Evolutionary conservation across 1,140 invertebrate species (phyloP).

Genomic region (Micrasema longulum): DNA sequence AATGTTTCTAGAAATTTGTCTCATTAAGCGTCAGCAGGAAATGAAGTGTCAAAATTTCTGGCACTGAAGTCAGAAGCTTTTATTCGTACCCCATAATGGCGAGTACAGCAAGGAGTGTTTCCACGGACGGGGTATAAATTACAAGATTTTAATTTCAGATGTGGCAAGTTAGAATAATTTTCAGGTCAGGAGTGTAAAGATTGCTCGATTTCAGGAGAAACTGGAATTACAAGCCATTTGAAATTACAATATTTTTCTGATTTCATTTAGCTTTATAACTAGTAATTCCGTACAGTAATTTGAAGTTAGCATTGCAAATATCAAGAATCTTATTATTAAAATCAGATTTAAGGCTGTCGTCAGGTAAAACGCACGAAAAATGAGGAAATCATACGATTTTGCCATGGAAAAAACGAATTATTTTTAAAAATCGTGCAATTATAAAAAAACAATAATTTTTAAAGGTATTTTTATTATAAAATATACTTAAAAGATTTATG

Average conservation of each 20-base stretch:
- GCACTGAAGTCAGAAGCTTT: slow-evolving; percentile 20
- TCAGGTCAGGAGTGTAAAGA: neutral
- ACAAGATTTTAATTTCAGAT: slow-evolving; percentile 50
- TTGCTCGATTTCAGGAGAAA: neutral
- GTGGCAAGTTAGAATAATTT: slow-evolving; percentile 22
- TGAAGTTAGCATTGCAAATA: neutral
- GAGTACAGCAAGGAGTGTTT: neutral
- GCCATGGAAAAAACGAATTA: no score
- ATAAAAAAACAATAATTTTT: no score
- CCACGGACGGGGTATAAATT: slow-evolving; percentile 37
- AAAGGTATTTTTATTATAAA: no score
- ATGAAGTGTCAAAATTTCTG: slow-evolving; percentile 47
- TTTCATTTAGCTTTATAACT: neutral
- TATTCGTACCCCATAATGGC: no score
- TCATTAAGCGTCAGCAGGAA: slow-evolving; percentile 47
- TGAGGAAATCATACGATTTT: no score
- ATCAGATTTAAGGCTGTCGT: no score
- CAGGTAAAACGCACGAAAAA: no score
- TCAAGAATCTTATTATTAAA: no score
- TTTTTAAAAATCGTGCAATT: no score
- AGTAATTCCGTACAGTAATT: neutral
- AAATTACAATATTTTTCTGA: neutral
- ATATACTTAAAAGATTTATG: no score
- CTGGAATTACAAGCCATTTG: neutral
- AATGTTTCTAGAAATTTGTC: slow-evolving; percentile 42